Evolutionary conservation across 2,113 vertebrate species (phyloP).

Genomic region (Spea multiplicata): DNA sequence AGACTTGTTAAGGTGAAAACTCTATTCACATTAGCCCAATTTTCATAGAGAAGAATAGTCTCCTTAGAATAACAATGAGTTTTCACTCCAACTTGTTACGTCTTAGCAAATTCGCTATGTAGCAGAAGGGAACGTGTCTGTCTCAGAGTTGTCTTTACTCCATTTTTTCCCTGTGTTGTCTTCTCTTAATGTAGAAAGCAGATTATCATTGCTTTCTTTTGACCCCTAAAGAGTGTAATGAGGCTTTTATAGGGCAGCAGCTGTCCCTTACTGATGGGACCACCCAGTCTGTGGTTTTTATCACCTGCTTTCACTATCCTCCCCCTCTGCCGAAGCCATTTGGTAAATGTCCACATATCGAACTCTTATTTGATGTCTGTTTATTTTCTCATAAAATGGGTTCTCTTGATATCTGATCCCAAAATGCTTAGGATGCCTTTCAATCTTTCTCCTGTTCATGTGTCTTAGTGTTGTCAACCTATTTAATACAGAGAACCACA

Average conservation of each 20-base stretch:
- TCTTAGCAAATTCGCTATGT: too few relatives aligned
- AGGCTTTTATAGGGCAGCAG: conserved; percentile 28
- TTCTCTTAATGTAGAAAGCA: conserved; percentile 20
- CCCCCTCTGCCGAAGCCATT: neutral
- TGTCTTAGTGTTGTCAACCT: too few relatives aligned
- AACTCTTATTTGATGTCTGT: conserved; percentile 23
- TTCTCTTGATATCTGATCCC: neutral
- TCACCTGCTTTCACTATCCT: conserved; percentile 12
- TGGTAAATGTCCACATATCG: conserved; percentile 15
- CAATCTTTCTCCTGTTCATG: neutral
- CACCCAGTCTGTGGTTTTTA: conserved; percentile 33
- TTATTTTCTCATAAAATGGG: conserved; percentile 22
- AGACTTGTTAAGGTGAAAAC: too few relatives aligned
- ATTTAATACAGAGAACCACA: too few relatives aligned
- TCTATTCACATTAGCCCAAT: too few relatives aligned
- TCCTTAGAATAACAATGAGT: too few relatives aligned
- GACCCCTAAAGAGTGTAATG: conserved; percentile 2
- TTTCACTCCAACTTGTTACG: too few relatives aligned
- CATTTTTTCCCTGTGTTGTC: neutral
- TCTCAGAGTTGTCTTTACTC: too few relatives aligned
- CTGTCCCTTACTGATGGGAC: conserved; percentile 27
- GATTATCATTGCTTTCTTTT: neutral
- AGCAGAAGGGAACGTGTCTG: too few relatives aligned
- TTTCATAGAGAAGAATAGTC: too few relatives aligned
- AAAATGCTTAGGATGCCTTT: conserved; percentile 10